Conservation (phyloP, 2,113 vertebrate species). For the Carollia perspicillata region DNA sequence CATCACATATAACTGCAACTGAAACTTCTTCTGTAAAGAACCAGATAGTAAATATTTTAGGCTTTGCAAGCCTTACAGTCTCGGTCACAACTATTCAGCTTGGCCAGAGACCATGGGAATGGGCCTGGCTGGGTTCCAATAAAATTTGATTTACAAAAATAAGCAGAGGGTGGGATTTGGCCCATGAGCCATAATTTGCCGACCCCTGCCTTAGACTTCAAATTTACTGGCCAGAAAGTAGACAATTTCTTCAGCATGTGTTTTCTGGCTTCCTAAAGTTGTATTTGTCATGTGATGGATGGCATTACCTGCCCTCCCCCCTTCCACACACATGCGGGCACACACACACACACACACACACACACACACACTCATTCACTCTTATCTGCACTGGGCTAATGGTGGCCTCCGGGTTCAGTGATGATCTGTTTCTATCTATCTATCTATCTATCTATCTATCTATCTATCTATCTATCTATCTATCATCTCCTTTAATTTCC, state of each 20-base stretch:
- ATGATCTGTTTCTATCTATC: neutral
- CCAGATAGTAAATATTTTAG: neutral
- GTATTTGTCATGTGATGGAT: neutral
- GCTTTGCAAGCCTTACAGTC: neutral
- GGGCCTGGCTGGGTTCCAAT: neutral
- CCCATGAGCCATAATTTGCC: neutral
- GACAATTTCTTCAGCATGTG: neutral
- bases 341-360: neutral
- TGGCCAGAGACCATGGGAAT: neutral
- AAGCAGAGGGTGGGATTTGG: neutral
- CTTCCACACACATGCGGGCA: neutral
- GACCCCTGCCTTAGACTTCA: neutral
- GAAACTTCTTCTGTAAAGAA: neutral
- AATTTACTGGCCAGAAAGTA: neutral
- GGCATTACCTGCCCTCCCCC: neutral
- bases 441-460: too few relatives aligned
- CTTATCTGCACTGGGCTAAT: neutral
- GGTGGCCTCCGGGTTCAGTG: neutral
- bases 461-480: too few relatives aligned
- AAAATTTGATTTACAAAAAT: constrained; percentile 21
- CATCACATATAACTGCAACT: neutral
- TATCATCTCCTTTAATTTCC: neutral
- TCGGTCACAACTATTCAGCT: neutral
- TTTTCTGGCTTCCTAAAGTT: constrained; percentile 7
- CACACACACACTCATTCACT: neutral